phyloP scores from a whole-genome alignment of 2,797 vertebrate species.

The Hippoglossus hippoglossus region DNA sequence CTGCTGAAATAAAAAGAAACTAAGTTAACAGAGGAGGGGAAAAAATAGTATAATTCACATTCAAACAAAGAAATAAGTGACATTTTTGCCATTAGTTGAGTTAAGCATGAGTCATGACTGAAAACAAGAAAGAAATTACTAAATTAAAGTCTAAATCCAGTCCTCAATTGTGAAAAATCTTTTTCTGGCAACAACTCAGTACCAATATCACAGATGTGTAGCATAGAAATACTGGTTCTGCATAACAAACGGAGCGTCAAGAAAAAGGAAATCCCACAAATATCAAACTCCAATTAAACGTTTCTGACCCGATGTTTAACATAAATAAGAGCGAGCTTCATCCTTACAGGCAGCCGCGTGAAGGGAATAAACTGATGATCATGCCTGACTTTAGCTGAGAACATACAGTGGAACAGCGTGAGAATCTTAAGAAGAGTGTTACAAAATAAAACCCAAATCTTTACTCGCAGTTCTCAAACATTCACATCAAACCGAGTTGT shows the following conservation, averaged over 20 bases:
- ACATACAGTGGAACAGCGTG: constrained; percentile 35
- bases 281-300: background rate
- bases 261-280: background rate
- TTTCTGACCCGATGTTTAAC: constrained; percentile 19
- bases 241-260: constrained; percentile 7
- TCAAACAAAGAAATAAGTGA: constrained; percentile 1
- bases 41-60: constrained; percentile 28
- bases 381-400: constrained; percentile 25
- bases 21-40: constrained; percentile 19
- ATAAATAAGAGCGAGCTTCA: constrained; percentile 21
- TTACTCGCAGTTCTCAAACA: constrained; percentile 1
- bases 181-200: constrained; percentile 57
- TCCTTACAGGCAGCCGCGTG: constrained; percentile 7
- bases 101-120: background rate
- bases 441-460: constrained; percentile 26
- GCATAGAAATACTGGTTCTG: constrained; percentile 26
- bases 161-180: constrained; percentile 5
- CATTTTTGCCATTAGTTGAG: background rate
- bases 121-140: background rate
- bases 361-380: background rate
- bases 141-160: constrained; percentile 1
- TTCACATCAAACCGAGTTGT: background rate
- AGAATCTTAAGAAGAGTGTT: constrained; percentile 27
- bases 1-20: constrained; percentile 35
- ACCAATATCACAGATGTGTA: constrained; percentile 12